These are phyloP conservation scores for Tetheella fluctuosa DNA, from an alignment of 2,888 invertebrate species.

Conservation along the genomic window DNA sequence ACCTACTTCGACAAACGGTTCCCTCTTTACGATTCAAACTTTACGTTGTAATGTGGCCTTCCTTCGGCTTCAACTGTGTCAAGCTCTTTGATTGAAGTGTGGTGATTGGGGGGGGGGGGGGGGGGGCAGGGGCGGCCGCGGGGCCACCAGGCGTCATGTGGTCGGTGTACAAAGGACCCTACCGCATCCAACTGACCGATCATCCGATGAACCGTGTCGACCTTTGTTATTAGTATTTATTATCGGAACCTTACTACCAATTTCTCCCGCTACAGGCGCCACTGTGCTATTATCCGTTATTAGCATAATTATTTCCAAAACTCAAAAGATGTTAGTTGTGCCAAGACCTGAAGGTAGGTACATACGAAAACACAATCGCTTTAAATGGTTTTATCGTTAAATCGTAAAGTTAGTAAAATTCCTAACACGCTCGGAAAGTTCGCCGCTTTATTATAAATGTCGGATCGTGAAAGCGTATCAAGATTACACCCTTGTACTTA, in stretches of 20 bases:
- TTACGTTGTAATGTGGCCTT: not conserved
- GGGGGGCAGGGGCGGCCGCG: not conserved
- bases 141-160: too few species aligned
- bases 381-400: not conserved
- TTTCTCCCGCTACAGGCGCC: too few species aligned
- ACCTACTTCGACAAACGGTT: too few species aligned
- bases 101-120: not conserved
- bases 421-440: not conserved
- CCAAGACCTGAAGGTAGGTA: too few species aligned
- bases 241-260: too few species aligned
- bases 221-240: not conserved
- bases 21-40: too few species aligned
- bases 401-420: not conserved
- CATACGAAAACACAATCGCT: not conserved
- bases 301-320: too few species aligned
- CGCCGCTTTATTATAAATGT: not conserved
- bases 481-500: constrained; percentile 18
- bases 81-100: not conserved
- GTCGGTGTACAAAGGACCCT: too few species aligned
- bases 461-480: constrained; percentile 4
- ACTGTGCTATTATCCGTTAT: too few species aligned
- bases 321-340: too few species aligned
- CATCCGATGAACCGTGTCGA: not conserved
- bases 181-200: not conserved
- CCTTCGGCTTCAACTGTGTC: not conserved